Evolutionary conservation across 2,797 vertebrate genomes (phyloP).

Genomic region (Gadopsis marmoratus): DNA sequence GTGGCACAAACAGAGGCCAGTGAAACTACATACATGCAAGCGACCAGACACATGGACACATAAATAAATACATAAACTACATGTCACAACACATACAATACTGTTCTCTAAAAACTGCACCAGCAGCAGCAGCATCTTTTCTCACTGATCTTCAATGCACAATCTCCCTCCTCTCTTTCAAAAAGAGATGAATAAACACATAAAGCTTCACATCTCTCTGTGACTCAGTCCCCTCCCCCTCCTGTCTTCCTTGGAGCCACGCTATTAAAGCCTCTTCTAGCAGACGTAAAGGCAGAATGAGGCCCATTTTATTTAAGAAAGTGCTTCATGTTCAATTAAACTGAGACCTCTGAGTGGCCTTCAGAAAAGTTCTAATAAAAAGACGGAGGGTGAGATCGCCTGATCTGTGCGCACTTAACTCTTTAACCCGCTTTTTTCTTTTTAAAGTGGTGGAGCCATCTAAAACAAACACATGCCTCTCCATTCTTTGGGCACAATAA

Average conservation of each 20-base stretch:
- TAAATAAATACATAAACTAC: conserved; percentile 8
- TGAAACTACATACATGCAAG: conserved; percentile 7
- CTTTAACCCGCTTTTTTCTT: conserved; percentile 24
- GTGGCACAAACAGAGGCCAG: conserved; percentile 25
- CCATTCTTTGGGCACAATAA: conserved; percentile 42
- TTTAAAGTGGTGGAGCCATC: conserved; percentile 13
- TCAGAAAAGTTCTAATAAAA: conserved; percentile 43
- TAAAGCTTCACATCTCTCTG: conserved; percentile 31
- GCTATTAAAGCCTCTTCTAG: conserved; percentile 41
- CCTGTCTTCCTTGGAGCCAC: conserved; percentile 4
- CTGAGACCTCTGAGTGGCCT: conserved; percentile 42
- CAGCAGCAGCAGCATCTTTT: neutral
- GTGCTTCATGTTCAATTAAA: conserved; percentile 44
- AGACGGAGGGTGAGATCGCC: conserved; percentile 25
- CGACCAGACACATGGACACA: neutral
- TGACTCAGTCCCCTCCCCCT: conserved; percentile 22
- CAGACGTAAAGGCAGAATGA: conserved; percentile 41
- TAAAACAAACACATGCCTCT: conserved; percentile 57
- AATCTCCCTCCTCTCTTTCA: conserved; percentile 1
- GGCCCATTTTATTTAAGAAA: conserved; percentile 47
- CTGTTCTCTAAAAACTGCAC: neutral
- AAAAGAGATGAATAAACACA: conserved; percentile 31
- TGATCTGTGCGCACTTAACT: conserved; percentile 31
- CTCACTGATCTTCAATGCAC: conserved; percentile 5
- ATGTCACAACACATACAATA: conserved; percentile 4